phyloP scores from a whole-genome alignment of 2,113 vertebrate species.

The Microtus ochrogaster region DNA sequence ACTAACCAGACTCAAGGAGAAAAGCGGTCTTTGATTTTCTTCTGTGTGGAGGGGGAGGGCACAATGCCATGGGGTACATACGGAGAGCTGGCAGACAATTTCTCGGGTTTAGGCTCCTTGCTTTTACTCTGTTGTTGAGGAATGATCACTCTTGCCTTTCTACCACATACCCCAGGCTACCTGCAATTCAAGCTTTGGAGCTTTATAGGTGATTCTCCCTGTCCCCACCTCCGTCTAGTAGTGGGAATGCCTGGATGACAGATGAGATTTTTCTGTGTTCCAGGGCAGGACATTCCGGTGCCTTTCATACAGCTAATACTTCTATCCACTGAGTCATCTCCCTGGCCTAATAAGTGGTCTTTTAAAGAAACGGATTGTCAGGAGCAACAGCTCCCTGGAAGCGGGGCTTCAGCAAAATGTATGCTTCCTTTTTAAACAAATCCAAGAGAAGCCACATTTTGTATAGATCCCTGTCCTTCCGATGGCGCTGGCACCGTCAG shows the following conservation, averaged over 20 bases:
- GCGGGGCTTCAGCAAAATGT: conserved; percentile 10
- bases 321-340: neutral
- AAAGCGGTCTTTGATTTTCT: neutral
- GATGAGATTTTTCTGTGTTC: neutral
- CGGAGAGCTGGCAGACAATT: neutral
- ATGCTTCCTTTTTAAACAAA: conserved; percentile 29
- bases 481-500: neutral
- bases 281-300: neutral
- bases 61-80: neutral
- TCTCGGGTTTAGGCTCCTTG: no score
- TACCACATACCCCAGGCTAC: neutral
- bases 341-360: neutral
- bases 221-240: neutral
- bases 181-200: neutral
- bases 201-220: neutral
- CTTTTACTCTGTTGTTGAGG: neutral
- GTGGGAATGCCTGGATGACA: neutral
- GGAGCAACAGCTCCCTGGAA: neutral
- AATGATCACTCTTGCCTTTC: neutral
- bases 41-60: neutral
- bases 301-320: neutral
- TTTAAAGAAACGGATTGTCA: conserved; percentile 33
- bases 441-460: neutral
- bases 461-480: neutral
- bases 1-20: neutral